phyloP scores from a whole-genome alignment of 2,113 vertebrate genomes.

The Ailurus styani region DNA sequence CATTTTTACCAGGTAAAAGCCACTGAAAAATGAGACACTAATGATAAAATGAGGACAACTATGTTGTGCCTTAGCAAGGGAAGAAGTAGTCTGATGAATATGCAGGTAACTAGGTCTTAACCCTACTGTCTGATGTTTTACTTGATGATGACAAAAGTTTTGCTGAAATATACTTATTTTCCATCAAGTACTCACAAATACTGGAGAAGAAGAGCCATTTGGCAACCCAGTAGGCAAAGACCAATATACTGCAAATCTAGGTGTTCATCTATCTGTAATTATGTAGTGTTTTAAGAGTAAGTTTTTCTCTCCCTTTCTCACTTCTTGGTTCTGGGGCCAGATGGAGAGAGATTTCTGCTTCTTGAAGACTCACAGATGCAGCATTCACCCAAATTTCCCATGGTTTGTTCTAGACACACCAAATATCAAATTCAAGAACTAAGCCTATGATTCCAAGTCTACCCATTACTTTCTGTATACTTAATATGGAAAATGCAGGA shows the following conservation, averaged over 20 bases:
- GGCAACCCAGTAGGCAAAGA: background rate
- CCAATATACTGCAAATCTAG: background rate
- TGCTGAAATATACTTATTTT: background rate
- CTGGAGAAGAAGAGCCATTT: background rate
- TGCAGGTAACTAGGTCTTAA: background rate
- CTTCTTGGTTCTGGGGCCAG: background rate
- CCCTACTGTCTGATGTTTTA: background rate
- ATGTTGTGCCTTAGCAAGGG: background rate
- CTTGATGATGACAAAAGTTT: background rate
- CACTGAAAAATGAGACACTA: background rate
- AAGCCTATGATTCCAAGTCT: background rate
- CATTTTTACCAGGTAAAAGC: background rate
- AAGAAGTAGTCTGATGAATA: background rate
- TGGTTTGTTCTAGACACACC: background rate
- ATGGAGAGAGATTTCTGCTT: background rate
- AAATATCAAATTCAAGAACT: background rate
- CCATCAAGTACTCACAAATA: background rate
- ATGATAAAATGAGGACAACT: background rate
- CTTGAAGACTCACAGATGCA: background rate
- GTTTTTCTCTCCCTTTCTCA: background rate
- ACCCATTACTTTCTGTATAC: background rate
- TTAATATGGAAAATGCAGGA: background rate
- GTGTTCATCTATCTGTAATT: background rate
- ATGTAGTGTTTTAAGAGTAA: background rate
- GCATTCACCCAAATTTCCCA: background rate